Evolutionary conservation across 2,797 vertebrate genomes (phyloP).

Genomic region (Poecilia wingei): DNA sequence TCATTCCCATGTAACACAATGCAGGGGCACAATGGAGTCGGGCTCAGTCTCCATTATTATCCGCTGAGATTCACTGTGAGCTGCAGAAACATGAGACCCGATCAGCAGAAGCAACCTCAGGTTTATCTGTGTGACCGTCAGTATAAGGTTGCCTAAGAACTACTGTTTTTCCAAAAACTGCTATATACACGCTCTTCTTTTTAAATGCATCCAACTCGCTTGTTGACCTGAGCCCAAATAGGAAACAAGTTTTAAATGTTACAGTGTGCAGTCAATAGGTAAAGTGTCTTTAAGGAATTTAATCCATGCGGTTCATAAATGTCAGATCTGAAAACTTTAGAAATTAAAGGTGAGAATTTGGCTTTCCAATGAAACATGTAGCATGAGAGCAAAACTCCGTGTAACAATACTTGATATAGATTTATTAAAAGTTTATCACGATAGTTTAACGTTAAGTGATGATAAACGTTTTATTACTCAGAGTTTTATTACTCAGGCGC

Average conservation of each 20-base stretch:
- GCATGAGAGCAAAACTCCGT: background rate
- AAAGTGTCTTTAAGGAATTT: background rate
- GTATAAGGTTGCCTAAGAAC: slow-evolving; percentile 50
- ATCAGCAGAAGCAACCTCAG: slow-evolving; percentile 36
- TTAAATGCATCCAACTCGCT: slow-evolving; percentile 11
- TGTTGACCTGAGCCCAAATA: background rate
- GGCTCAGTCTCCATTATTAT: slow-evolving; percentile 62
- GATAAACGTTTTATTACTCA: background rate
- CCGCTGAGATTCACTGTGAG: slow-evolving; percentile 52
- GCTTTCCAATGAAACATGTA: background rate
- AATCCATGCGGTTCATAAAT: background rate
- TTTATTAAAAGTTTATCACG: background rate
- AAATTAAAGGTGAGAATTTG: background rate
- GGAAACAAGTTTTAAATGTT: background rate
- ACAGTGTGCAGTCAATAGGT: background rate
- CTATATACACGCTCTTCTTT: slow-evolving; percentile 26
- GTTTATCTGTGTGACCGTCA: slow-evolving; percentile 59
- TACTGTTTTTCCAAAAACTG: slow-evolving; percentile 42
- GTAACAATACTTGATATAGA: background rate
- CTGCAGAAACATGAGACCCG: slow-evolving; percentile 60
- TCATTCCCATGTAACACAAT: slow-evolving; percentile 84
- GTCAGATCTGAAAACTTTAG: background rate
- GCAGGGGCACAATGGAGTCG: slow-evolving; percentile 64
- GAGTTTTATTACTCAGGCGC: too few species aligned
- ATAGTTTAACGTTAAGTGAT: background rate